Base-by-base conservation (phyloP, 2,888 invertebrate genomes). In the Tipula unca region DNA sequence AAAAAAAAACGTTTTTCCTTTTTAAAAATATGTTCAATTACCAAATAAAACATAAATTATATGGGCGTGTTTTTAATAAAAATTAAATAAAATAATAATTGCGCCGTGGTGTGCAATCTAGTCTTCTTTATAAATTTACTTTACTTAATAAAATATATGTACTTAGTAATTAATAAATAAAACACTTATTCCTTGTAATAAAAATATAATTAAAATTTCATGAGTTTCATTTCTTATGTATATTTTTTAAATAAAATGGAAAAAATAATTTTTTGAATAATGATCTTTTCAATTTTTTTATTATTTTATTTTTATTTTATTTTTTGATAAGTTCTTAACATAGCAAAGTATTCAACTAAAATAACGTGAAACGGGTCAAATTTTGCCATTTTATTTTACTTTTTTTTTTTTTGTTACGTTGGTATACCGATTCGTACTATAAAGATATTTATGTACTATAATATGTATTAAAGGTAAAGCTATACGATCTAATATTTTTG, bases 261-360 rank as follows among this genome's bases (percentile, higher is more conserved):
- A 69, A 48, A 48, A 69, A 69, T 48, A 48, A 69, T 25, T 69
- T 25, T 69, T 69, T 69, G 69, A 25, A 69, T 17, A 48, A 32
- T 54, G 48, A 54, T 17, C 8, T 54, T 54, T 54, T 25, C 69
- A 69, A 69, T 8, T 32, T 32, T 32, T 32, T 25, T 69, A 69
- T 69, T 69, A 32, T 69, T 69, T 69, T 25, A 1, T 69, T 10
- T 69, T 10, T 20, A 8, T 54, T 20, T 25, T 32, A 32, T 32
- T 32, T 69, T 69, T 25, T 10, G 25, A 69, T 17, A 69, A 25
- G 69, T 69, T 69, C 25, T 69, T 69, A 69, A 69, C 69, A 69
- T 69, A 69, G 25, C 69, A 69, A 69, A 69, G 69, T 69, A 69
- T 69, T 69, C 69, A 69, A 69, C 69, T 69, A 69, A 69, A 69